Evolutionary conservation across 2,113 vertebrate genomes (phyloP).

Genomic region (Aythya baeri): DNA sequence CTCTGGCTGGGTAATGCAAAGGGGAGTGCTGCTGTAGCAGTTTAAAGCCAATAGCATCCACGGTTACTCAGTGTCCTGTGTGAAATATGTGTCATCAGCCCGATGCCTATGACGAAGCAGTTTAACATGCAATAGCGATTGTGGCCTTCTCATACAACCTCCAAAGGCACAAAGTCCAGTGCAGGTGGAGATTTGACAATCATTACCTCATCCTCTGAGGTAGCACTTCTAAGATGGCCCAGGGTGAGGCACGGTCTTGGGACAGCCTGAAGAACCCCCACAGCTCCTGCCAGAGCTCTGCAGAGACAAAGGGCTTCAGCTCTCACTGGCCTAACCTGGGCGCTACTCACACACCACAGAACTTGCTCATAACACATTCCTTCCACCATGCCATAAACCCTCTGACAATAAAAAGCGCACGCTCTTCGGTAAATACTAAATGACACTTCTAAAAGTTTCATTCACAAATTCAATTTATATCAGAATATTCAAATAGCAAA

Average conservation of each 20-base stretch:
- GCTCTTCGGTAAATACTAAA: neutral
- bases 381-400: neutral
- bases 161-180: neutral
- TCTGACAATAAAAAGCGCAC: neutral
- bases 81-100: neutral
- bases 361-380: neutral
- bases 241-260: neutral
- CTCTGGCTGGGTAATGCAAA: neutral
- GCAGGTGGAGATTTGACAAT: conserved; percentile 7
- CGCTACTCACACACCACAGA: neutral
- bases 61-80: neutral
- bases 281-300: neutral
- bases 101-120: neutral
- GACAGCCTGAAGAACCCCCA: neutral
- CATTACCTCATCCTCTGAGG: rapidly evolving
- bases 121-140: neutral
- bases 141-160: neutral
- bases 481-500: conserved; percentile 37
- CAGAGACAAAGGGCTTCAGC: neutral
- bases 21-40: neutral
- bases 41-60: neutral
- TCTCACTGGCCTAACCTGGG: neutral
- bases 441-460: neutral
- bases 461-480: conserved; percentile 21
- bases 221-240: neutral